Base-by-base conservation (phyloP, 1,140 invertebrate genomes). In the Helicoverpa zea region DNA sequence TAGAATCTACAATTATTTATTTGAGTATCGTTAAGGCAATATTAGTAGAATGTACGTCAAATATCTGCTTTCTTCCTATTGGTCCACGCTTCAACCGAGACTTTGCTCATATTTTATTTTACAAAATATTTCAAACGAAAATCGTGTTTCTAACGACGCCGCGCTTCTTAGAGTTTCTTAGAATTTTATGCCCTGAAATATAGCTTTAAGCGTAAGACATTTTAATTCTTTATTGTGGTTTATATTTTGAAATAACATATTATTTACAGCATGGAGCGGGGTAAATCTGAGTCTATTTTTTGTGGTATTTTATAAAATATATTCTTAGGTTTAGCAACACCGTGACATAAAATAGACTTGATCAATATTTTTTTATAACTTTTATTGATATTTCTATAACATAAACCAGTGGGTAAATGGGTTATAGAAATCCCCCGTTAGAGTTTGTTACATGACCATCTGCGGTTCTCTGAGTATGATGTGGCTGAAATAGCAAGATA, bases 51-150 rank as follows among this genome's bases (percentile, higher is more conserved):
- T 72, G 77, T 72, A 79, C 77, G 77, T 79, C 77, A 79, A 66
- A 79, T 73, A 30, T 73, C 70, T 66, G 77, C 52, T 72, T 10
- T 54, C 66, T 79, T 72, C 56, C 77, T 13, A 58, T 73, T 73
- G 70, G 49, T 29, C 13, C 52, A 52, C 9, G 76, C 23, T 16
- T 29, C 51, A 18, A 5, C 49, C 13, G 54, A 64, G 47, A 66
- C 16, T 49, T 63, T 59, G 49, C 75, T 77, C 59, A 66, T 77
- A 77, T 77, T 77, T 77, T 70, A 54, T 70, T 64, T 64, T 64
- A 59, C 35, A 77, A 77, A 64, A 77, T 77, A 77, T 77, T 66
- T 77, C 75, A 77, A 63, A 77, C 43, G 75, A 66, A 77, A 66
- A 64, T 77, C 59, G 23, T n/a, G 58, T 61, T 75, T 75, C 56